Evolutionary conservation across 1,140 invertebrate genomes (phyloP), one percentile per base, ranked within the genome.

Genomic region (Apis laboriosa): DNA sequence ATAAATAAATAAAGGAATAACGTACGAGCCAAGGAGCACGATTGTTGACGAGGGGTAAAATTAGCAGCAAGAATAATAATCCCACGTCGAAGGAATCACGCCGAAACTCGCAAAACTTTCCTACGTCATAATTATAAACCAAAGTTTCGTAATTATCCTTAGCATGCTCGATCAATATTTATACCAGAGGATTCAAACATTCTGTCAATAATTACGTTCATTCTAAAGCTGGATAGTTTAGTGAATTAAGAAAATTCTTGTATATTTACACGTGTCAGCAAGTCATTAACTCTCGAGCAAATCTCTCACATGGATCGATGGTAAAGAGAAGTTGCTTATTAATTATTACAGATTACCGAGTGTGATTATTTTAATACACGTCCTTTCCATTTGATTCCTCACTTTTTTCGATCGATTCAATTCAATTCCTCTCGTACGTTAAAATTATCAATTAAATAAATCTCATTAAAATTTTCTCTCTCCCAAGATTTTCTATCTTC

Each of bases 11-110:
- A 53, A 8, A 13, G 11, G 19, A 17, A 58, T 43, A 63, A 28
- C 58, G 24, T 17, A 9, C 24, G 51, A n/a, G 19, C 11, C 49
- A 13, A n/a, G 24, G n/a, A 53, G n/a, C n/a, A 34, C 21, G 51
- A 74, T 66, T 66, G 51, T 74, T 56, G 60, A 24, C n/a, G 5
- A 66, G 61, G 67, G 4, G 34, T 67, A 76, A 81, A 81, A 74
- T 80, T 80, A 80, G 71, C n/a, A 24, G 17, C 11, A 74, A 64
- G 78, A 64, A 80, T 75, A 75, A 81, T 76, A 76, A 81, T 76
- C 79, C 1, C 9, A 15, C n/a, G 61, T 4, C n/a, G 7, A n/a
- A 58, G 51, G 17, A 43, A n/a, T 75, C 61, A 75, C 28, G 12
- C 0, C 1, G 28, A 21, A 61, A 8, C n/a, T 49, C 15, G 28